These are phyloP conservation scores for Bubo bubo DNA, from an alignment of 2,113 vertebrate genomes.

Conservation along the genomic window DNA sequence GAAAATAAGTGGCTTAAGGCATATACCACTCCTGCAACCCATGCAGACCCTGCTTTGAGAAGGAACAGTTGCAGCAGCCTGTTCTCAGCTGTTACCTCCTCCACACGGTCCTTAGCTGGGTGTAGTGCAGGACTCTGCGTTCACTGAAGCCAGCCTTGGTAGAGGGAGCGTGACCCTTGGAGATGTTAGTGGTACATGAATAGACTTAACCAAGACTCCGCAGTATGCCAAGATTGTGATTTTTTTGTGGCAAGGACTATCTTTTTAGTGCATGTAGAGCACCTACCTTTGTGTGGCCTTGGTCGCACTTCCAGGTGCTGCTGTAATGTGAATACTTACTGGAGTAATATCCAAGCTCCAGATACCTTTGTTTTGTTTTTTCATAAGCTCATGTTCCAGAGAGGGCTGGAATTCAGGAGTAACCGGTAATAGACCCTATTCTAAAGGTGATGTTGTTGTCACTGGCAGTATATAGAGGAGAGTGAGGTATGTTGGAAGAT, in stretches of 20 bases:
- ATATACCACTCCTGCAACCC: rapidly evolving
- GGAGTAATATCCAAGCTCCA: background rate
- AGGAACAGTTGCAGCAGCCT: background rate
- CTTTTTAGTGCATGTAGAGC: background rate
- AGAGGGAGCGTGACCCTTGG: background rate
- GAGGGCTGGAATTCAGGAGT: background rate
- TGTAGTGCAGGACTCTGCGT: background rate
- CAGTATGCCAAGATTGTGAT: background rate
- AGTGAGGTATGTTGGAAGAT: conserved; percentile 19
- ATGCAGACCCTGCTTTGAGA: background rate
- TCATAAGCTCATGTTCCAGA: background rate
- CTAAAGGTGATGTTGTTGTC: background rate
- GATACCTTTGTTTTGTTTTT: conserved; percentile 25
- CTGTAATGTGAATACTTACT: conserved; percentile 19
- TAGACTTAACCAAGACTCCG: background rate
- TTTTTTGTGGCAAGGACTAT: background rate
- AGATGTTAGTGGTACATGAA: background rate
- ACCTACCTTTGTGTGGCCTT: conserved; percentile 5
- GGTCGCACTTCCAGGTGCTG: background rate
- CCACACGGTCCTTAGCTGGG: background rate
- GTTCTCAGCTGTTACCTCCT: background rate
- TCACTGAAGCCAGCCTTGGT: background rate
- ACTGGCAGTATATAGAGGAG: background rate
- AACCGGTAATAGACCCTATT: background rate
- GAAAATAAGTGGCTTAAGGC: background rate